These are phyloP conservation scores for Pygmarrhopalites habei DNA, from an alignment of 1,140 invertebrate species.

Conservation along the genomic window DNA sequence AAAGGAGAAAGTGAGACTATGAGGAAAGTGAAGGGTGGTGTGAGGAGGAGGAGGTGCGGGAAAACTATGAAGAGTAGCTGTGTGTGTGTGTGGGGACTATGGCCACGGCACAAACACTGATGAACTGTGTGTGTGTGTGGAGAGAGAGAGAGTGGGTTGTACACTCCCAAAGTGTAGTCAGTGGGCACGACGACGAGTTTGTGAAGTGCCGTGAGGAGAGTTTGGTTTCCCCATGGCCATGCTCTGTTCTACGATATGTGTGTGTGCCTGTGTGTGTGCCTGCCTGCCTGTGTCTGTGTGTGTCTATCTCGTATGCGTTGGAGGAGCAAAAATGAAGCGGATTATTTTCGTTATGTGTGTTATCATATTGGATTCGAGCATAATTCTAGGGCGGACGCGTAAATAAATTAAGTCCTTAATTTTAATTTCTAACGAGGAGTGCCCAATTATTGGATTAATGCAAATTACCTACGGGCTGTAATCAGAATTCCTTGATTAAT, in stretches of 20 bases:
- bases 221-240: neutral
- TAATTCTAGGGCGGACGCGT: slow-evolving; percentile 35
- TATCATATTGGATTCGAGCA: slow-evolving; percentile 31
- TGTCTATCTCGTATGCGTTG: neutral
- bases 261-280: neutral
- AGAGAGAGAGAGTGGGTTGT: no score
- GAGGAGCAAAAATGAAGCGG: no score
- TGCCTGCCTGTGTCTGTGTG: neutral
- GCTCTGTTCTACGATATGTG: slow-evolving; percentile 11
- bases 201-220: neutral
- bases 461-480: slow-evolving; percentile 66
- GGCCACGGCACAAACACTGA: no score
- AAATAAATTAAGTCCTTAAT: slow-evolving; percentile 58
- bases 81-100: no score
- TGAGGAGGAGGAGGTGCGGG: no score
- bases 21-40: no score
- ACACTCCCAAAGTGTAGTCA: neutral
- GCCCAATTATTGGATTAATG: slow-evolving; percentile 89
- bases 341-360: no score
- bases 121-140: no score
- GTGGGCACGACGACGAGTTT: neutral
- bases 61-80: no score
- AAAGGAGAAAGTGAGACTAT: no score
- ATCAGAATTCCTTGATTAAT: slow-evolving; percentile 96
- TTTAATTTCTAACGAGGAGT: slow-evolving; percentile 87